Percentiles rank a stretch among this genome's conserved stretches.
Conservation (phyloP, 2,888 invertebrate genomes). For the Stenotaenia linearis region DNA sequence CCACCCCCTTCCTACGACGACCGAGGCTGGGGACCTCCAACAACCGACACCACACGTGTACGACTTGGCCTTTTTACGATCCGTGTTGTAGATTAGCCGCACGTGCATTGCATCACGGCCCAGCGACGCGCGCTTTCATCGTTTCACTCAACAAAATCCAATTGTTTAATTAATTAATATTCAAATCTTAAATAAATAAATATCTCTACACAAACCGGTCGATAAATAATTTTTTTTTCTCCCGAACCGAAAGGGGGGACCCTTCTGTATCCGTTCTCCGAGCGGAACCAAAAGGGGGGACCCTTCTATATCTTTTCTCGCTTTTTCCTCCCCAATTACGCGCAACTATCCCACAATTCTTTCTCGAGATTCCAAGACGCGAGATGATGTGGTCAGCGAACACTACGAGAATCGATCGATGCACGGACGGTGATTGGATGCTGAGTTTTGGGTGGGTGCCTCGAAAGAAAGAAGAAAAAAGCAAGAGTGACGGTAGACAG, state of each 20-base stretch:
- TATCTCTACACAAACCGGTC: no score
- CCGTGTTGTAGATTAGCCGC: neutral
- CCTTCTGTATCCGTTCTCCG: no score
- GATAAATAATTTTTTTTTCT: no score
- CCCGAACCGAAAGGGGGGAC: no score
- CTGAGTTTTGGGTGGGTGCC: neutral
- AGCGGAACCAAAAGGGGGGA: no score
- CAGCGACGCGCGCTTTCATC: neutral
- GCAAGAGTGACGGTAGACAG: neutral
- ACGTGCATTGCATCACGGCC: neutral
- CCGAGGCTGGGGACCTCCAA: no score
- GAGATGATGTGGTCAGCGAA: neutral
- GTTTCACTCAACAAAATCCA: neutral
- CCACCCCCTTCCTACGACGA: no score
- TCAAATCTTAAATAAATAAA: no score
- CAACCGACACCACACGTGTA: neutral
- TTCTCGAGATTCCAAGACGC: neutral
- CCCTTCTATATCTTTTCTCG: no score
- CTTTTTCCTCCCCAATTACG: no score
- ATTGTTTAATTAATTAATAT: neutral
- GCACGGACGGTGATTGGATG: neutral
- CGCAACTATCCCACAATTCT: no score
- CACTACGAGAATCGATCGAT: neutral
- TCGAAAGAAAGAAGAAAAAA: neutral
- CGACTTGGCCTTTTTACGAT: neutral